These are phyloP conservation scores for Larimichthys polyactis DNA, from an alignment of 2,113 vertebrate genomes.

Conservation along the genomic window DNA sequence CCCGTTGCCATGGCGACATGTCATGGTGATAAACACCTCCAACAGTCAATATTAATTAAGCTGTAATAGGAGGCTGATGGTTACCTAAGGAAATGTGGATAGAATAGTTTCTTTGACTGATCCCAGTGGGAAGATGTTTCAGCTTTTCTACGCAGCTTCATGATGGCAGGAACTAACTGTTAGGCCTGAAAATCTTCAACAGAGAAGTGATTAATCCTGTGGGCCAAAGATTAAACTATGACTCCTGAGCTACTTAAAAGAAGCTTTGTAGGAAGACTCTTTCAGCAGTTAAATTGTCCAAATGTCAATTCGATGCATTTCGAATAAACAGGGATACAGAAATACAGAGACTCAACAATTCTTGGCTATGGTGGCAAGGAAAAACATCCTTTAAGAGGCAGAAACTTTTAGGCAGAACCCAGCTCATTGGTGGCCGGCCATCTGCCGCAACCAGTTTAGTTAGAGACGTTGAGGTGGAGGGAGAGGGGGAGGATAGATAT, in stretches of 20 bases:
- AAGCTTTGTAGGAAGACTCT: background rate
- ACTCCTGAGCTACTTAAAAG: background rate
- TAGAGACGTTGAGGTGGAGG: too few relatives aligned
- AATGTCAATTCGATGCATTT: too few relatives aligned
- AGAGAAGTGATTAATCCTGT: background rate
- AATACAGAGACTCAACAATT: too few relatives aligned
- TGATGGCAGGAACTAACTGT: background rate
- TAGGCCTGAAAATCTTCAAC: background rate
- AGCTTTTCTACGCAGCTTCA: background rate
- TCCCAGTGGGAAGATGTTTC: slow-evolving; percentile 10
- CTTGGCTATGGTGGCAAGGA: too few relatives aligned
- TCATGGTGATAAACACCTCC: slow-evolving; percentile 44
- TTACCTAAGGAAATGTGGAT: background rate
- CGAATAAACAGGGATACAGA: too few relatives aligned
- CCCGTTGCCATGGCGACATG: slow-evolving; percentile 61
- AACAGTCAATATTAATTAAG: slow-evolving; percentile 51
- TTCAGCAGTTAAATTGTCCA: background rate
- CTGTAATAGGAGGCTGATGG: slow-evolving; percentile 1
- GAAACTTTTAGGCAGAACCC: too few relatives aligned
- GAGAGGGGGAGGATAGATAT: too few relatives aligned
- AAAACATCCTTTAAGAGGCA: too few relatives aligned
- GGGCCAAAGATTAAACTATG: too few relatives aligned
- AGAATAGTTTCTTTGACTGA: background rate
- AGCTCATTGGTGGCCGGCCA: too few relatives aligned
- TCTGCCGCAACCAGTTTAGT: too few relatives aligned